Percentiles rank a stretch among this genome's conserved stretches.
phyloP scores from a whole-genome alignment of 1,140 invertebrate genomes.

The Euwallacea fornicatus region DNA sequence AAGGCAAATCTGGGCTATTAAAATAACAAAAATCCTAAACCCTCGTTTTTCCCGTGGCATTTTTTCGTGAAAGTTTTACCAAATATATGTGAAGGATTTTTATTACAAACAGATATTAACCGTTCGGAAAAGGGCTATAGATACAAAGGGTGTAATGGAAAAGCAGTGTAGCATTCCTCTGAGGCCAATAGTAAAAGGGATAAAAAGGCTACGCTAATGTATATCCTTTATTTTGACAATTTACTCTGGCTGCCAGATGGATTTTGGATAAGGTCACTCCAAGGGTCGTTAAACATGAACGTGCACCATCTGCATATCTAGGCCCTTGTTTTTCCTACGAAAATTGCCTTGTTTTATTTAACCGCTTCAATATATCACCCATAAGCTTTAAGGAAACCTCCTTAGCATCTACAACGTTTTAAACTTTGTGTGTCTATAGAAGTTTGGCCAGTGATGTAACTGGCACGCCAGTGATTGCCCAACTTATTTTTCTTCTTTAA shows the following conservation, averaged over 20 bases:
- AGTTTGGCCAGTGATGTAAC: not conserved
- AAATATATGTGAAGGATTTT: slow-evolving; percentile 32
- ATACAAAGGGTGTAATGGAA: slow-evolving; percentile 37
- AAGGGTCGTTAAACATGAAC: slow-evolving; percentile 33
- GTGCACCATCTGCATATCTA: slow-evolving; percentile 32
- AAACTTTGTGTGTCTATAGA: slow-evolving; percentile 1
- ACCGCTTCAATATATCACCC: slow-evolving; percentile 20
- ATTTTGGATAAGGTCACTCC: slow-evolving; percentile 34
- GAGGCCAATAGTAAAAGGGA: slow-evolving; percentile 33
- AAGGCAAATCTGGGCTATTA: slow-evolving; percentile 16
- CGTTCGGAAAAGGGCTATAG: slow-evolving; percentile 33
- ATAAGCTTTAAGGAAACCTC: slow-evolving; percentile 8
- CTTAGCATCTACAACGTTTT: not conserved
- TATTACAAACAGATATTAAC: slow-evolving; percentile 36
- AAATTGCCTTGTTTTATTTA: slow-evolving; percentile 28
- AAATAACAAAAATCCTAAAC: slow-evolving; percentile 22
- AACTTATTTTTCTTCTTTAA: not conserved
- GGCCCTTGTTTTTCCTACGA: slow-evolving; percentile 17
- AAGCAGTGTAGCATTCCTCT: slow-evolving; percentile 32
- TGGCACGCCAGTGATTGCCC: too few species aligned
- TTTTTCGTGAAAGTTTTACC: slow-evolving; percentile 27
- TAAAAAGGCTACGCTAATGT: slow-evolving; percentile 32
- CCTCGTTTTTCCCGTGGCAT: slow-evolving; percentile 21
- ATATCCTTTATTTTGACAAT: slow-evolving; percentile 36
- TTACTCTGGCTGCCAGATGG: slow-evolving; percentile 33